These are phyloP conservation scores for Gerris buenoi DNA, from an alignment of 1,140 invertebrate genomes.

Conservation along the genomic window DNA sequence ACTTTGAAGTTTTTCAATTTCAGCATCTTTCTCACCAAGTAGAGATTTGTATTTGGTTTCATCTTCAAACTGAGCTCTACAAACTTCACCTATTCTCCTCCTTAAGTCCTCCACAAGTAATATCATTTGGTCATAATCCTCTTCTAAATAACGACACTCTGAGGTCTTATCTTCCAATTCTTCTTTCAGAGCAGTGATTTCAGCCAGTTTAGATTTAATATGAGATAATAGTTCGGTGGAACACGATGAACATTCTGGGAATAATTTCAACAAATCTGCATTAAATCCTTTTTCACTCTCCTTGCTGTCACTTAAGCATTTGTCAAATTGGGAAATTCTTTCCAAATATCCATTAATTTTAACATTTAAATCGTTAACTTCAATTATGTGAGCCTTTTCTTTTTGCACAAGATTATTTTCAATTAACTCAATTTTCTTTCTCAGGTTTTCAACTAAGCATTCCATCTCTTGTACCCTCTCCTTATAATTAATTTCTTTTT, in stretches of 20 bases:
- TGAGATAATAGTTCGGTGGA: neutral
- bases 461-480: neutral
- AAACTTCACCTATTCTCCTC: neutral
- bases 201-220: neutral
- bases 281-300: too few relatives aligned
- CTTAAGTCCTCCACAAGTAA: neutral
- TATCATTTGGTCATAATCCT: neutral
- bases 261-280: neutral
- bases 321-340: too few relatives aligned
- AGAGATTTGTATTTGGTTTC: neutral
- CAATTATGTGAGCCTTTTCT: neutral
- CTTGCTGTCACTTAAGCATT: too few relatives aligned
- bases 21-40: neutral
- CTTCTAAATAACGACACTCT: neutral
- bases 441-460: neutral
- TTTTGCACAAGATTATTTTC: neutral
- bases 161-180: neutral
- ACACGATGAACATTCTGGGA: neutral
- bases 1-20: neutral
- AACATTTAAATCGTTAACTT: neutral
- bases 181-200: neutral
- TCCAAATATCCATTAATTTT: neutral
- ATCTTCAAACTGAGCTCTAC: neutral
- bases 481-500: neutral
- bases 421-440: neutral